These are phyloP conservation scores for Hyposmocoma kahamanoa DNA, from an alignment of 1,140 invertebrate species.

Conservation along the genomic window DNA sequence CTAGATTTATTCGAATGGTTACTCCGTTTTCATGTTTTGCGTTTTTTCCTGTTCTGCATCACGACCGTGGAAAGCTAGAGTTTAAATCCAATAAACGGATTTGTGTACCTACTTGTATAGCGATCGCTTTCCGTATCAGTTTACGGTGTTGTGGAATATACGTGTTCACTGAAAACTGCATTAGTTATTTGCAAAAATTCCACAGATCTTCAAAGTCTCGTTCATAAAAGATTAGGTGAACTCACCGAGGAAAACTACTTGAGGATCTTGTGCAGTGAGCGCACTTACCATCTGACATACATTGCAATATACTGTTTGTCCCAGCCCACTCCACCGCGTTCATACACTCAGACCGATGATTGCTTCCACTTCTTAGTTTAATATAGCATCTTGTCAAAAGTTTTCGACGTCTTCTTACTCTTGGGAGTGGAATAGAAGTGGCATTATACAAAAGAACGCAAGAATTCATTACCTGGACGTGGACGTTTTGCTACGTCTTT, in stretches of 20 bases:
- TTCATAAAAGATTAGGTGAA: no score
- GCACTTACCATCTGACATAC: no score
- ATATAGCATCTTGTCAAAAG: slow-evolving; percentile 35
- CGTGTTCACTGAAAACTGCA: no score
- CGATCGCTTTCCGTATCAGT: no score
- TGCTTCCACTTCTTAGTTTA: slow-evolving; percentile 28
- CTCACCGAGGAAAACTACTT: no score
- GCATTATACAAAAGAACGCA: slow-evolving; percentile 37
- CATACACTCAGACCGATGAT: slow-evolving; percentile 17
- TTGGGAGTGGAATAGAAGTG: slow-evolving; percentile 28
- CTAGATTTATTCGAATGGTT: slow-evolving; percentile 30
- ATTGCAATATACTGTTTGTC: slow-evolving; percentile 23
- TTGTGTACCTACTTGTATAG: no score
- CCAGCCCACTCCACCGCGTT: slow-evolving; percentile 4
- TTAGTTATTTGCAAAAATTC: no score
- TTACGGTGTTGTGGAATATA: no score
- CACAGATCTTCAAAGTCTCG: no score
- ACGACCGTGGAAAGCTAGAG: slow-evolving; percentile 3
- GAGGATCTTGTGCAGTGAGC: no score
- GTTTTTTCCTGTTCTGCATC: slow-evolving; percentile 8
- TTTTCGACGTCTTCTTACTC: slow-evolving; percentile 32
- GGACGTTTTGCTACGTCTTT: no score
- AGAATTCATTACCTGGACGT: slow-evolving; percentile 20
- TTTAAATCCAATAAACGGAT: no score
- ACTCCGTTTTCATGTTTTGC: slow-evolving; percentile 23